Conservation (phyloP, 2,797 vertebrate genomes). For the Melanotaenia boesemani region DNA sequence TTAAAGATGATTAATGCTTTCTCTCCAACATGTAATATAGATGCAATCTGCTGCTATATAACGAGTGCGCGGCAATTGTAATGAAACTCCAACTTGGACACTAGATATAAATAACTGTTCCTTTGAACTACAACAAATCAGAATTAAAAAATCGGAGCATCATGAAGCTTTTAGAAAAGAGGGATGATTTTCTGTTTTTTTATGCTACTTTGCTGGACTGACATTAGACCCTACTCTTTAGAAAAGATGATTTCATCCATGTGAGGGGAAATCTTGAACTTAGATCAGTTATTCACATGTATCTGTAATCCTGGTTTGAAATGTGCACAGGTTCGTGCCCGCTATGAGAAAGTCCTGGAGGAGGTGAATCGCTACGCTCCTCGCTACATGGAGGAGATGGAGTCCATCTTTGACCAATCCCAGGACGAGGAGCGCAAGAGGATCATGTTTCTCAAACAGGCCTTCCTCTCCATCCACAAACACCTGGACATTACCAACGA, state of each 20-base stretch:
- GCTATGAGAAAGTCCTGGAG: constrained; percentile 88
- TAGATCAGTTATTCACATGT: fast-evolving
- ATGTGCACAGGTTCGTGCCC: constrained; percentile 75
- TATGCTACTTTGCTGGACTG: neutral
- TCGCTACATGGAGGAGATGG: constrained; percentile 93
- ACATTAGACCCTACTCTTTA: neutral
- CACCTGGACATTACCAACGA: constrained; percentile 88
- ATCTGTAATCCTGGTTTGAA: neutral
- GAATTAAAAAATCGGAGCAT: neutral
- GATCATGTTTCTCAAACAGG: constrained; percentile 88
- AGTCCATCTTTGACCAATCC: constrained; percentile 88
- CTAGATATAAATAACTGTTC: neutral
- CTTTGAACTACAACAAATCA: neutral
- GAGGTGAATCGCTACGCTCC: constrained; percentile 88
- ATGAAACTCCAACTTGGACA: neutral
- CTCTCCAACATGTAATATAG: neutral
- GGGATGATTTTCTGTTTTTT: neutral
- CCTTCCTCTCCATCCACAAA: constrained; percentile 86
- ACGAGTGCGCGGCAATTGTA: neutral
- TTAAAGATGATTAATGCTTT: neutral
- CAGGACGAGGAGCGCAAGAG: constrained; percentile 88
- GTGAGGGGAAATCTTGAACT: neutral
- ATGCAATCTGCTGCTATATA: neutral
- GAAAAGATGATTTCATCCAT: neutral
- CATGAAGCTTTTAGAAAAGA: neutral